Evolutionary conservation across 2,888 invertebrate genomes (phyloP).

Genomic region (Himalopsyche japonica): DNA sequence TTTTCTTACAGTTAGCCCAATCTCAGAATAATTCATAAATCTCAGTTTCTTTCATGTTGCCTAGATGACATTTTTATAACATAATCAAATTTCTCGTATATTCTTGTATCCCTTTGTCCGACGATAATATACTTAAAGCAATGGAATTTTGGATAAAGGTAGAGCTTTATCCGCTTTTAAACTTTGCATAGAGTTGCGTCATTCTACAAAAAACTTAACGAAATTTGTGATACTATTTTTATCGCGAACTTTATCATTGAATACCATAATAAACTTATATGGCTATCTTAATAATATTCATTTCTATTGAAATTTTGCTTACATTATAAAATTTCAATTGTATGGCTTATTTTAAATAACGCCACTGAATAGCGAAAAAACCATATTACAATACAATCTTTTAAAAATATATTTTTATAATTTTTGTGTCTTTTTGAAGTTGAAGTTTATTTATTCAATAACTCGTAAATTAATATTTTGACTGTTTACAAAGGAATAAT

Average conservation of each 20-base stretch:
- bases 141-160: neutral
- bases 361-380: too few relatives aligned
- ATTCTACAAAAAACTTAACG: neutral
- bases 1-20: too few relatives aligned
- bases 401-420: too few relatives aligned
- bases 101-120: neutral
- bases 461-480: too few relatives aligned
- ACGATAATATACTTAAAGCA: neutral
- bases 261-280: neutral
- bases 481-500: too few relatives aligned
- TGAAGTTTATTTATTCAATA: too few relatives aligned
- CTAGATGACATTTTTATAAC: neutral
- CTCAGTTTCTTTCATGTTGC: too few relatives aligned
- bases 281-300: neutral
- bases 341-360: too few relatives aligned
- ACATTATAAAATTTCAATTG: too few relatives aligned
- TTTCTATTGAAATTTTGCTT: neutral
- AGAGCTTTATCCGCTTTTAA: neutral
- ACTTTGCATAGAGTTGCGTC: neutral
- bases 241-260: neutral
- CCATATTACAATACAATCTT: too few relatives aligned
- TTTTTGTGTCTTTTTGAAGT: too few relatives aligned
- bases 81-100: neutral
- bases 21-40: too few relatives aligned
- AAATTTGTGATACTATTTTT: neutral